Percentiles rank a stretch among this genome's conserved stretches.
Evolutionary conservation across 2,888 invertebrate species (phyloP).

Genomic region (Margaritifera margaritifera): DNA sequence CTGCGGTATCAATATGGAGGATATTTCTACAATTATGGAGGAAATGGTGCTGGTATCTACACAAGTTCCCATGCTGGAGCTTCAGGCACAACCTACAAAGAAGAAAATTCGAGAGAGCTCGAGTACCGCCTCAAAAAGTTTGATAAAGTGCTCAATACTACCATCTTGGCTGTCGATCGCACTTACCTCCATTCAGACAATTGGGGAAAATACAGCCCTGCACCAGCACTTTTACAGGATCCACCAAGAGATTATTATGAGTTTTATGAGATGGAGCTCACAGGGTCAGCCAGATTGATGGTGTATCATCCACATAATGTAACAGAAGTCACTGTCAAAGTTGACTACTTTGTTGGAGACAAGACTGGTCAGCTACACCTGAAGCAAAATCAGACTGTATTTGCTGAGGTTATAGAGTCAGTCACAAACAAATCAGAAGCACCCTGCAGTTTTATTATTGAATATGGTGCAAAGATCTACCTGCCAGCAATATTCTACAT

Average conservation of each 20-base stretch:
- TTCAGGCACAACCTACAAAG: constrained; percentile 58
- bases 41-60: constrained; percentile 39
- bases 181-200: constrained; percentile 54
- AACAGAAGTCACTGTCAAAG: constrained; percentile 39
- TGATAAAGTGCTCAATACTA: constrained; percentile 51
- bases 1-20: constrained; percentile 58
- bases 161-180: constrained; percentile 56
- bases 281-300: constrained; percentile 47
- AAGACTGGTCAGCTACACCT: constrained; percentile 55
- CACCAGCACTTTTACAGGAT: constrained; percentile 50
- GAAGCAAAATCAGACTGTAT: constrained; percentile 46
- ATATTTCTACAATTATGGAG: constrained; percentile 54
- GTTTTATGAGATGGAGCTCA: constrained; percentile 58
- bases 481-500: constrained; percentile 55
- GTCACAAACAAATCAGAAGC: constrained; percentile 56
- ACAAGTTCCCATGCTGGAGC: constrained; percentile 48
- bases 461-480: constrained; percentile 48
- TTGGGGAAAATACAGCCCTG: constrained; percentile 39
- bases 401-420: constrained; percentile 56
- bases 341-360: constrained; percentile 57
- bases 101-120: constrained; percentile 53
- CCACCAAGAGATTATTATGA: constrained; percentile 43
- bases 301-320: constrained; percentile 46
- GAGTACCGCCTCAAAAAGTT: constrained; percentile 58
- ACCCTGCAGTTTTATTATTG: constrained; percentile 56